These are phyloP conservation scores for Otis tarda DNA, from an alignment of 2,113 vertebrate species.

Conservation along the genomic window DNA sequence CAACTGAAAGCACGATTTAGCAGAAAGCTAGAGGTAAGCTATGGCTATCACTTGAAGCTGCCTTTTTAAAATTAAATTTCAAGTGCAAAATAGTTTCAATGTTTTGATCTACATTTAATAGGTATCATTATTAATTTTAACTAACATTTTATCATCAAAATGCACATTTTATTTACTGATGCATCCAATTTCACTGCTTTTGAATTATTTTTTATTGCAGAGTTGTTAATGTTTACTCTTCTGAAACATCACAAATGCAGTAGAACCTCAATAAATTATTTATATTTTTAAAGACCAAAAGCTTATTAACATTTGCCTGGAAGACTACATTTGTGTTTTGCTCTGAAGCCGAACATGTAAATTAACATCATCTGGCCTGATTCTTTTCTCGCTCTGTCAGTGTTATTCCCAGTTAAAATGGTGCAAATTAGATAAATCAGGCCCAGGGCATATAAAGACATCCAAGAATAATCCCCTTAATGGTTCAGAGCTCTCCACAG, in stretches of 20 bases:
- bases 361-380: not conserved
- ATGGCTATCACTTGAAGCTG: not conserved
- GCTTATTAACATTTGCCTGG: slow-evolving; percentile 46
- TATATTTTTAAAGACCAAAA: slow-evolving; percentile 52
- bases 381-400: not conserved
- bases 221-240: not conserved
- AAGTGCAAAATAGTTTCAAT: not conserved
- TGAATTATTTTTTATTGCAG: not conserved
- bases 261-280: slow-evolving; percentile 31
- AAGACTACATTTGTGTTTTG: not conserved
- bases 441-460: not conserved
- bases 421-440: not conserved
- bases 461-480: not conserved
- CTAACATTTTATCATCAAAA: not conserved
- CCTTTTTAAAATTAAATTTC: not conserved
- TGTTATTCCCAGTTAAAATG: not conserved
- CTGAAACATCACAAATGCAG: slow-evolving; percentile 9
- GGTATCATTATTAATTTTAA: not conserved
- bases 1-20: not conserved
- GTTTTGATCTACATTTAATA: not conserved
- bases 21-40: not conserved
- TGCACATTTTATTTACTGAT: not conserved
- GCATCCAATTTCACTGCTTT: not conserved
- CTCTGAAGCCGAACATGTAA: not conserved
- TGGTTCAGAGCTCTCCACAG: not conserved